A percentile compares a stretch with the other conserved stretches of the same genome.
phyloP scores from a whole-genome alignment of 2,113 vertebrate genomes.

The Hemibagrus wyckioides region DNA sequence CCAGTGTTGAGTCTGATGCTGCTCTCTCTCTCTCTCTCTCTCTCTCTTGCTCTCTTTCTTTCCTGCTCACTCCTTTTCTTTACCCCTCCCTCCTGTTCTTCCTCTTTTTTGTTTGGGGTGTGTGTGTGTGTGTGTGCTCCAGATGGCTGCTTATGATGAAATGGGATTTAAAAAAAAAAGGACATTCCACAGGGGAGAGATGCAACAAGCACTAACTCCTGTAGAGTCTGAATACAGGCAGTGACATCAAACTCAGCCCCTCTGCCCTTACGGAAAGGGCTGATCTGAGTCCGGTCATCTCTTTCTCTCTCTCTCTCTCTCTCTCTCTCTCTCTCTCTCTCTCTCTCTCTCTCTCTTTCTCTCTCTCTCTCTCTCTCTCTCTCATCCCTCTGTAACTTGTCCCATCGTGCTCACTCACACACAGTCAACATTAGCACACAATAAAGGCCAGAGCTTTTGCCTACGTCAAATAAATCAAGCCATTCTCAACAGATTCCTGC shows the following conservation, averaged over 20 bases:
- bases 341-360: neutral
- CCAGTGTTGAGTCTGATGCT: conserved; percentile 39
- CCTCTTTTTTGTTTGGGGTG: conserved; percentile 25
- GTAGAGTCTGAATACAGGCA: conserved; percentile 41
- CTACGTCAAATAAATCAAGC: conserved; percentile 28
- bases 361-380: no score
- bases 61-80: neutral
- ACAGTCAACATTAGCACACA: conserved; percentile 40
- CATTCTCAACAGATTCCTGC: conserved; percentile 45
- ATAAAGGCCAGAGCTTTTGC: conserved; percentile 24
- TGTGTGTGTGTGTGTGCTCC: conserved; percentile 26
- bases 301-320: neutral
- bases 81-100: neutral
- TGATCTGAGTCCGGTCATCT: conserved; percentile 42
- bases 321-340: neutral
- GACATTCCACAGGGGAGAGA: conserved; percentile 53
- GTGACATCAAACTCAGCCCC: conserved; percentile 49
- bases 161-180: conserved; percentile 37
- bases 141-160: conserved; percentile 56
- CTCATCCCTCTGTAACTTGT: conserved; percentile 8
- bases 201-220: conserved; percentile 51
- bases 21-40: conserved; percentile 12
- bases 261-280: conserved; percentile 22
- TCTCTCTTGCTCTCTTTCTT: neutral
- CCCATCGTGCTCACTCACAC: conserved; percentile 17